Evolutionary conservation across 2,113 vertebrate species (phyloP), one percentile per base, ranked within the genome.

Genomic region (Tichodroma muraria): DNA sequence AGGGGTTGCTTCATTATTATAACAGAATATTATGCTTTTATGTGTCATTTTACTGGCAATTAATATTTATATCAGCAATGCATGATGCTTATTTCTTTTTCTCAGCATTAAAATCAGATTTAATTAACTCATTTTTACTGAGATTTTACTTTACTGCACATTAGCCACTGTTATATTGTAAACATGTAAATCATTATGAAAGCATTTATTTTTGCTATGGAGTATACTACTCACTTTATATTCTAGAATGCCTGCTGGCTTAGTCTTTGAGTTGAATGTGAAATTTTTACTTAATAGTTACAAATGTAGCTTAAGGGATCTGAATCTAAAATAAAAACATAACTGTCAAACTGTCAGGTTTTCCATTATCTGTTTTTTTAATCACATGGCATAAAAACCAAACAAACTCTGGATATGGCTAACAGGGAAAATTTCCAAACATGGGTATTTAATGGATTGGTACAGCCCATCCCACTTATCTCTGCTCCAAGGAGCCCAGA

Each of bases 41-140:
- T 88, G 83, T 79, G 85, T 90, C 88, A 91, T 83, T 49, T 61
- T 85, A 8, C 8, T 80, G 52, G 85, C 30, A 86, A 95, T 90
- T 96, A 95, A 96, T 96, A 96, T 88, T 94, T 90, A 54, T 86
- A 91, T 89, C 80, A 94, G 45, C 73, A 53, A 59, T 89, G 73
- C 68, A 88, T 61, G 31, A 56, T 88, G 73, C 38, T 90, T 79
- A 76, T 93, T 95, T 93, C 56, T 91, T 90, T 89, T 94, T 66
- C 79, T 94, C 69, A 95, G 59, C 40, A 88, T 72, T 91, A 88
- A 90, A 93, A 80, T 61, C 66, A 31, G 85, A 89, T 75, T 88
- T 85, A 95, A 96, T 95, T 96, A 95, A 94, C 65, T 89, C 30
- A 91, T 94, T 96, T 96, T 92, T 68, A 93, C 84, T 93, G 53